Evolutionary conservation across 2,797 vertebrate genomes (phyloP), one percentile per base, ranked within the genome.

Genomic region (Caiman crocodilus): DNA sequence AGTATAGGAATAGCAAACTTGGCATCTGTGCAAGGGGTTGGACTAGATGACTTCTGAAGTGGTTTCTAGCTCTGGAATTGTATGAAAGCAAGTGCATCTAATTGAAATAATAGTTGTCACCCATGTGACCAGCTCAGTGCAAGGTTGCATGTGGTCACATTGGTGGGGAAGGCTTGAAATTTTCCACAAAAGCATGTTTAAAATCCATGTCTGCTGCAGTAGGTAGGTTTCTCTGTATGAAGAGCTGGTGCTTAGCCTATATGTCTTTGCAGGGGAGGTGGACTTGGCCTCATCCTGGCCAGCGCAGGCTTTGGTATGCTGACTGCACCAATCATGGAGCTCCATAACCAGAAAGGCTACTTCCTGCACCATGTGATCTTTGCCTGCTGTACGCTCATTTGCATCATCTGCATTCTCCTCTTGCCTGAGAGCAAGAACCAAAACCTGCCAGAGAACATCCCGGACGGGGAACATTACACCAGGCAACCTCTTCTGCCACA

Each of bases 271-370:
- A 99, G 99, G 98, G 98, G 99, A 2, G 99, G 99, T 0, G 99
- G 99, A 35, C 96, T 99, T 89, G 99, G 99, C 30, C 98, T 99
- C 82, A 99, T 99, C 23, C 98, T 99, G 86, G 99, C 99, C 95
- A 99, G 99, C 0, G 99, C 99, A 0, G 99, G 99, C 69, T 99
- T 99, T 0, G 99, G 99, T 79, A 99, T 99, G 98, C 97, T 99
- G 95, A 99, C 99, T 0, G 99, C 99, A 0, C 99, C 99, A 90
- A 99, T 99, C 97, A 99, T 99, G 98, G 99, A 99, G 92, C 98
- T 99, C 42, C 99, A 99, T 97, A 99, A 99, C 97, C 99, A 99
- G 98, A 99, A 99, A 97, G 99, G 99, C 84, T 99, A 99, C 96
- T 99, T 99, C 97, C 98, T 99, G 79, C 99, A 99, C 95, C 99